These are phyloP conservation scores for Mactromeris polynyma DNA, from an alignment of 2,888 invertebrate genomes.

Conservation along the genomic window DNA sequence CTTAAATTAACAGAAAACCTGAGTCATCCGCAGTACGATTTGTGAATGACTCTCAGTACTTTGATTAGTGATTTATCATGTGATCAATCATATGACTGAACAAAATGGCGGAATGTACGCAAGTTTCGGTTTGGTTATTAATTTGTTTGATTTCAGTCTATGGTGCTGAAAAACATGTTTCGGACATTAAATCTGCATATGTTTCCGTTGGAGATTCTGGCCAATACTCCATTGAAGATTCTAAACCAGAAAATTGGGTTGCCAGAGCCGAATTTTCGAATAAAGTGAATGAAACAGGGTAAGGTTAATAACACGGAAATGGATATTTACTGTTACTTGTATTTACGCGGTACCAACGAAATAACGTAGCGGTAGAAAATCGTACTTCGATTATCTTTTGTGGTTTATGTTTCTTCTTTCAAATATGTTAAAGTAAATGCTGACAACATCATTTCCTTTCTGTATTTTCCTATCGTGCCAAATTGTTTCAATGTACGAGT, in stretches of 20 bases:
- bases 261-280: constrained; percentile 93
- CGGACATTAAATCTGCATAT: constrained; percentile 39
- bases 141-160: background rate
- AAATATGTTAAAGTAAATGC: too few species aligned
- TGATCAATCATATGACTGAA: constrained; percentile 43
- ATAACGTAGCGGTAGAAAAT: too few species aligned
- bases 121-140: background rate
- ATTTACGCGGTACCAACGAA: too few species aligned
- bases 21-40: too few species aligned
- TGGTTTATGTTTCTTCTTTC: too few species aligned
- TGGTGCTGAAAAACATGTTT: background rate
- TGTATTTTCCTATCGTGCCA: too few species aligned
- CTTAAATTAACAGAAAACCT: too few species aligned
- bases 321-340: too few species aligned
- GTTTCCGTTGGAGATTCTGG: constrained; percentile 47
- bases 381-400: too few species aligned
- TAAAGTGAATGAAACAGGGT: constrained; percentile 92
- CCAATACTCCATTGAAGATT: constrained; percentile 31
- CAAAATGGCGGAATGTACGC: constrained; percentile 25
- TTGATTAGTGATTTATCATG: background rate
- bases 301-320: too few species aligned
- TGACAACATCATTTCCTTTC: too few species aligned
- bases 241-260: constrained; percentile 88
- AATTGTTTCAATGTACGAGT: too few species aligned
- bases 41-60: background rate